phyloP scores from a whole-genome alignment of 2,797 vertebrate species.

The Chiloscyllium punctatum region DNA sequence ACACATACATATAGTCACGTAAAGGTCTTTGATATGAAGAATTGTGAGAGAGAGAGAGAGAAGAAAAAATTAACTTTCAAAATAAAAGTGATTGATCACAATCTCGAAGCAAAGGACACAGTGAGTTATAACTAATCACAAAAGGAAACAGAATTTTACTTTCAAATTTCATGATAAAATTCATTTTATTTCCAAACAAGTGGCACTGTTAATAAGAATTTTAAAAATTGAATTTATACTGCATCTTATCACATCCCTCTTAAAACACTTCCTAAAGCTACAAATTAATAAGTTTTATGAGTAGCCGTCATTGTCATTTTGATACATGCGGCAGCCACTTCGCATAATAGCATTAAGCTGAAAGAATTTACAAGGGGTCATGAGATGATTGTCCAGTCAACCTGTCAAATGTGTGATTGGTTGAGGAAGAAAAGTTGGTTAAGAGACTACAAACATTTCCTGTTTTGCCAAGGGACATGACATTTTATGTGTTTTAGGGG shows the following conservation, averaged over 20 bases:
- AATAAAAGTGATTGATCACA: neutral
- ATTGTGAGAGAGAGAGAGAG: neutral
- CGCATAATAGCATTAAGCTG: neutral
- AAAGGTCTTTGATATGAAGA: neutral
- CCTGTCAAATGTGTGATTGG: neutral
- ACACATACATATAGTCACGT: neutral
- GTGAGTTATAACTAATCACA: neutral
- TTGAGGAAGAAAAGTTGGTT: neutral
- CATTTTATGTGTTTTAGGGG: neutral
- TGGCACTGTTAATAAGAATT: neutral
- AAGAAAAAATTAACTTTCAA: conserved; percentile 11
- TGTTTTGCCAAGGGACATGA: neutral
- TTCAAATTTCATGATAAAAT: neutral
- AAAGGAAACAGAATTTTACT: neutral
- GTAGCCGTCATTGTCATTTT: neutral
- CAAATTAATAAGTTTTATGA: neutral
- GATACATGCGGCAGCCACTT: neutral
- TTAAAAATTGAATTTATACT: neutral
- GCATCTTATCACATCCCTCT: neutral
- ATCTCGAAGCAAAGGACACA: neutral
- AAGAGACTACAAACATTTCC: neutral
- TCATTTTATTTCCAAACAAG: neutral
- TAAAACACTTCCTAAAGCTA: neutral
- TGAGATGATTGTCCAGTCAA: neutral
- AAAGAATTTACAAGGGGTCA: neutral